A percentile compares a stretch with the other conserved stretches of the same genome.
Conservation (phyloP, 2,113 vertebrate species). For the Prietella phreatophila region DNA sequence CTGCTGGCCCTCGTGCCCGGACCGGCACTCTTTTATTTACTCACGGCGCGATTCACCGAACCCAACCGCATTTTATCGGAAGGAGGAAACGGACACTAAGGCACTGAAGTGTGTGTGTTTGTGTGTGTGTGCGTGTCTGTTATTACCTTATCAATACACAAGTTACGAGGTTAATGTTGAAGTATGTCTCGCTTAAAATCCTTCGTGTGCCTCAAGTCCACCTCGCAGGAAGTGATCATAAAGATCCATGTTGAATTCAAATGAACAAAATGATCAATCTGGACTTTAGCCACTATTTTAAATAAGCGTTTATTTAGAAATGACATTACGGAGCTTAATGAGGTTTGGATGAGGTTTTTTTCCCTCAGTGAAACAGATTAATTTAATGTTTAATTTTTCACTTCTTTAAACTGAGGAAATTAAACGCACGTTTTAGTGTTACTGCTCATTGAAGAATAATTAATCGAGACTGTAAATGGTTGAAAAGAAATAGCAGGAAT, state of each 20-base stretch:
- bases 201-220: background rate
- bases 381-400: no score
- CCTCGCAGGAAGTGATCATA: background rate
- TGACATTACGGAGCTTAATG: background rate
- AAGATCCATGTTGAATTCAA: no score
- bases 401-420: background rate
- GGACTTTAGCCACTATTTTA: background rate
- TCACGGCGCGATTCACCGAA: conserved; percentile 92
- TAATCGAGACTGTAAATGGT: background rate
- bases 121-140: background rate
- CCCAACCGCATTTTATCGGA: conserved; percentile 92
- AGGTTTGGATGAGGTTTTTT: background rate
- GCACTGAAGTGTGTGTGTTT: background rate
- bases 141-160: background rate
- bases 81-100: conserved; percentile 87
- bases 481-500: background rate
- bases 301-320: background rate
- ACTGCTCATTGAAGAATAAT: background rate
- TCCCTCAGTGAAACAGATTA: background rate
- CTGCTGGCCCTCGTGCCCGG: conserved; percentile 89
- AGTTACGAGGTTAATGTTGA: background rate
- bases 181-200: background rate
- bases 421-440: no score
- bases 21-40: conserved; percentile 91
- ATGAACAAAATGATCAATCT: no score